Evolutionary conservation across 2,797 vertebrate genomes (phyloP), one percentile per base, ranked within the genome.

Genomic region (Vultur gryphus): DNA sequence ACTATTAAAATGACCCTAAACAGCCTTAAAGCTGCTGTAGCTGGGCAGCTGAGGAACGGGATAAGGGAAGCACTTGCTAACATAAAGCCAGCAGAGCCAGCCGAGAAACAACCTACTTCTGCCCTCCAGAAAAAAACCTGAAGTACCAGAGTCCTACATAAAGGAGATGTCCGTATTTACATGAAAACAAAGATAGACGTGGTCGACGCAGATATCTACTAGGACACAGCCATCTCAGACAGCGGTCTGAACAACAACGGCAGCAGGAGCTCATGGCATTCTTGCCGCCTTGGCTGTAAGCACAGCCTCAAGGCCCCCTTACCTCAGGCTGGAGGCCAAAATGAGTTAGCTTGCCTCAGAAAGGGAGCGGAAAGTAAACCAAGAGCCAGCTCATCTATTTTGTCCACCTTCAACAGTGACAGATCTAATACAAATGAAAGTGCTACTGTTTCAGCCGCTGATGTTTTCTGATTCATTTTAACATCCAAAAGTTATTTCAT

Each of bases 151-250:
- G 16, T 12, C 25, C 31, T 26, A 20, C 8, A 1, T 8, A 43
- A 70, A 55, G 29, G 20, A 93, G 35, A 24, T 23, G 25, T 11
- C 16, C 16, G 8, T 13, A 26, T 21, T 28, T 26, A 6, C 2
- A 25, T 0, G 15, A 26, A 9, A 2, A n/a, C 1, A 14, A 33
- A 51, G 26, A 11, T 1, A 28, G 39, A 5, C 2, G 2, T 2
- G 19, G n/a, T 0, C 59, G 57, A 6, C 26, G 35, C 8, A 58
- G 35, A 1, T 16, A 11, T 2, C 18, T 39, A 11, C 14, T 1
- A 28, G 66, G 62, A 29, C 28, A 5, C 1, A 3, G 21, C 11
- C 43, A 11, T 1, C 37, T 51, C 43, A 4, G 13, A 3, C 7
- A 37, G 13, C 7, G 14, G 28, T 6, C 10, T 6, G 28, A 39